Conservation (phyloP, 2,113 vertebrate species). For the Leptosomus discolor region DNA sequence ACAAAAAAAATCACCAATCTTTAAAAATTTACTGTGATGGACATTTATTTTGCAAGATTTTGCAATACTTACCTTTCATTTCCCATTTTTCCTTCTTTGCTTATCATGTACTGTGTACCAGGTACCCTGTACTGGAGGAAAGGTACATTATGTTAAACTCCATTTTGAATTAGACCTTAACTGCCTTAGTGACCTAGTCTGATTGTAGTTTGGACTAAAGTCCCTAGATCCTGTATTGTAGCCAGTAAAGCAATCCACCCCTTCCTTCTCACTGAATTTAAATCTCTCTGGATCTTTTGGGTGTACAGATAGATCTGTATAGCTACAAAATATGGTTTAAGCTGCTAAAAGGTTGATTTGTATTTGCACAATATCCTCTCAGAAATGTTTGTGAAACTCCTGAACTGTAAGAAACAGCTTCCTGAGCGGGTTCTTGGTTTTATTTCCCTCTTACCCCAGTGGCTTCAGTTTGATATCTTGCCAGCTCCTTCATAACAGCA, state of each 20-base stretch:
- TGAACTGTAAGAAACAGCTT: background rate
- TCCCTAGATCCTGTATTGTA: constrained; percentile 25
- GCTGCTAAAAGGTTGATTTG: background rate
- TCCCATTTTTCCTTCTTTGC: constrained; percentile 50
- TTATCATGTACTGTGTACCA: constrained; percentile 56
- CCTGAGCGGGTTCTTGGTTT: background rate
- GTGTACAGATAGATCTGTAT: background rate
- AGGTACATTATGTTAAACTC: constrained; percentile 48
- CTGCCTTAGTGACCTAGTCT: constrained; percentile 23
- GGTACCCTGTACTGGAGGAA: constrained; percentile 76
- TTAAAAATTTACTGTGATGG: background rate
- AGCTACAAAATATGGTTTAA: background rate
- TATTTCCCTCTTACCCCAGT: background rate
- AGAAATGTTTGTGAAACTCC: background rate
- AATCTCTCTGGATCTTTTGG: background rate
- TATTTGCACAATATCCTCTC: background rate
- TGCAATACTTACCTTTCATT: constrained; percentile 35
- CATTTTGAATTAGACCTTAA: constrained; percentile 51
- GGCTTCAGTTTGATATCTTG: background rate
- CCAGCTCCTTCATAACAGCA: background rate
- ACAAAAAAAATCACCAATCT: background rate
- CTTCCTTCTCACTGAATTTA: background rate
- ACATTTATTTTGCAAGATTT: constrained; percentile 12
- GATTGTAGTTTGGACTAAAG: background rate
- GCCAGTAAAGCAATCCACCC: background rate